Conservation (phyloP, 2,797 vertebrate genomes). For the Intellagama lesueurii region DNA sequence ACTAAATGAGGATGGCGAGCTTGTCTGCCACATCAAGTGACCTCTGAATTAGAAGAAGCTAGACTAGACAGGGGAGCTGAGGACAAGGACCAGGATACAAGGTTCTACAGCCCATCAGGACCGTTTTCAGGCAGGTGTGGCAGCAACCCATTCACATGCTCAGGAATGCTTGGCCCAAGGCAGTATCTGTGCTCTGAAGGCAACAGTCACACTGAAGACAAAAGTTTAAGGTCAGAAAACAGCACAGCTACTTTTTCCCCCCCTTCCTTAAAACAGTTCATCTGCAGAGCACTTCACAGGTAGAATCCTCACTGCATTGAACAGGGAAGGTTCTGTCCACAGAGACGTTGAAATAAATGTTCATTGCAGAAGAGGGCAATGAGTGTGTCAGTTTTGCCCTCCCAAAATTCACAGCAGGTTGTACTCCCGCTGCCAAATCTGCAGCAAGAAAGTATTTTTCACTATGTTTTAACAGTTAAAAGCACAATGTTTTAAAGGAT, state of each 20-base stretch:
- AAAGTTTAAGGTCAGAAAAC: not conserved
- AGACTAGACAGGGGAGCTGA: not conserved
- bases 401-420: not conserved
- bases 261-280: not conserved
- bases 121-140: not conserved
- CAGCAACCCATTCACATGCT: not conserved
- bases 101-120: not conserved
- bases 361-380: not conserved
- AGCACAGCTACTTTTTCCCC: not conserved
- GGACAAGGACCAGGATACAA: not conserved
- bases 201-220: not conserved
- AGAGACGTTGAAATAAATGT: not conserved
- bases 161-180: not conserved
- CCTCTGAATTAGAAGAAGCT: not conserved
- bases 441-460: not conserved
- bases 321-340: not conserved
- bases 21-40: not conserved
- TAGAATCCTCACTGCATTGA: not conserved
- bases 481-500: too few species aligned
- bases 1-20: not conserved
- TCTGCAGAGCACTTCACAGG: not conserved
- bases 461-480: too few species aligned
- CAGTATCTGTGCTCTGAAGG: not conserved
- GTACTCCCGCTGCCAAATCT: not conserved
- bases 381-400: too few species aligned